Percentiles rank a stretch among this genome's conserved stretches.
Conservation (phyloP, 1,140 invertebrate species). For the Diorhabda sublineata region DNA sequence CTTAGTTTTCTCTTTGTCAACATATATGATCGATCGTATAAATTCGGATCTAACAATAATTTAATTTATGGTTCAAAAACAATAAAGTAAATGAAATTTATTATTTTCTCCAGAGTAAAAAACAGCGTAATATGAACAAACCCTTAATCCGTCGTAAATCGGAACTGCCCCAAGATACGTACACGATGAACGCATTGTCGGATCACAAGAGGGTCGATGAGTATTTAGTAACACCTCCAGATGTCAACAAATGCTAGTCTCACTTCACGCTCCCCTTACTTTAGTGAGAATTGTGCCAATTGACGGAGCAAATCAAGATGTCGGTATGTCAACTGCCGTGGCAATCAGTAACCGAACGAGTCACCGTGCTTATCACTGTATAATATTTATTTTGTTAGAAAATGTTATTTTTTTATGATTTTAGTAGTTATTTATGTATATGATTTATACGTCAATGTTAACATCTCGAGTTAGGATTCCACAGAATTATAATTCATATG, state of each 20-base stretch:
- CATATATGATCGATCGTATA: too few relatives aligned
- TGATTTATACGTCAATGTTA: not conserved
- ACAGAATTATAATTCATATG: too few relatives aligned
- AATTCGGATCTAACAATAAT: too few relatives aligned
- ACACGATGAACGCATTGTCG: conserved; percentile 82
- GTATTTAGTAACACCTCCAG: conserved; percentile 76
- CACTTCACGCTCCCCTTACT: conserved; percentile 10
- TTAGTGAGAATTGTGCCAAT: conserved; percentile 42
- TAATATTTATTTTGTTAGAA: not conserved
- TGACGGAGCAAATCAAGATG: not conserved
- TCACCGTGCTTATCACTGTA: not conserved
- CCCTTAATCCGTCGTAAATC: conserved; percentile 89
- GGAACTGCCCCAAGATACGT: conserved; percentile 86
- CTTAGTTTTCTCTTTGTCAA: too few relatives aligned
- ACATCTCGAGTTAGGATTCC: too few relatives aligned
- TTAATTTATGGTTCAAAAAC: too few relatives aligned
- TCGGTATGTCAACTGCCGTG: not conserved
- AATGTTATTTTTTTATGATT: not conserved
- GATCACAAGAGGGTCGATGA: conserved; percentile 90
- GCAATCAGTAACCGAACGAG: not conserved
- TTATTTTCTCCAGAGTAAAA: conserved; percentile 37
- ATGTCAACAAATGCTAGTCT: conserved; percentile 79
- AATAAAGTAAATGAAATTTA: too few relatives aligned
- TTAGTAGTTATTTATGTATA: not conserved
- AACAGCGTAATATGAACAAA: conserved; percentile 69